A percentile compares a stretch with the other conserved stretches of the same genome.
Evolutionary conservation across 2,113 vertebrate species (phyloP).

Genomic region (Todiramphus saurophagus): DNA sequence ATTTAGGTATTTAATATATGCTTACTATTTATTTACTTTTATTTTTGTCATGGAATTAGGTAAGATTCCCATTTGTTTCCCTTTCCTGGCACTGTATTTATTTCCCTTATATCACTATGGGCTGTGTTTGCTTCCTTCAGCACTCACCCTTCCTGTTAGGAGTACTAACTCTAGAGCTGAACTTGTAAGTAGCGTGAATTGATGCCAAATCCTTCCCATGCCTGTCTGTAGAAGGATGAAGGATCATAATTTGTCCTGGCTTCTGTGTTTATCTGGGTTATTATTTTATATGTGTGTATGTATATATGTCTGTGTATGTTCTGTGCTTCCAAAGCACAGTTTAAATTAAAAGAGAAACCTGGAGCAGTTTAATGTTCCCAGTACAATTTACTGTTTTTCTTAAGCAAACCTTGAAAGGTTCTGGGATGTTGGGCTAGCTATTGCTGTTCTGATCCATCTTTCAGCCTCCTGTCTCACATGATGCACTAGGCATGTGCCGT

Average conservation of each 20-base stretch:
- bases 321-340: neutral
- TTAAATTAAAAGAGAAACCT: conserved; percentile 52
- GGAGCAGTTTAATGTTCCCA: conserved; percentile 39
- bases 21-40: neutral
- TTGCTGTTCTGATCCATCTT: conserved; percentile 10
- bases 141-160: neutral
- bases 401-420: conserved; percentile 9
- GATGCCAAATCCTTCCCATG: neutral
- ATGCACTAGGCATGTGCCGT: neutral
- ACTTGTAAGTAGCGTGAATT: neutral
- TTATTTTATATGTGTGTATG: neutral
- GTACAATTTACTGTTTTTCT: neutral
- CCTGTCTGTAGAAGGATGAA: neutral
- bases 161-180: neutral
- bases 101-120: neutral
- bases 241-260: neutral
- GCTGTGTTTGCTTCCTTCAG: neutral
- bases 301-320: neutral
- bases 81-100: neutral
- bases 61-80: neutral
- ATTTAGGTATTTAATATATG: neutral
- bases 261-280: neutral
- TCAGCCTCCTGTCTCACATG: neutral
- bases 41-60: neutral
- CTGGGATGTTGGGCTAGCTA: neutral